Evolutionary conservation across 1,140 invertebrate species (phyloP).

Genomic region (Drosophila watanabei): DNA sequence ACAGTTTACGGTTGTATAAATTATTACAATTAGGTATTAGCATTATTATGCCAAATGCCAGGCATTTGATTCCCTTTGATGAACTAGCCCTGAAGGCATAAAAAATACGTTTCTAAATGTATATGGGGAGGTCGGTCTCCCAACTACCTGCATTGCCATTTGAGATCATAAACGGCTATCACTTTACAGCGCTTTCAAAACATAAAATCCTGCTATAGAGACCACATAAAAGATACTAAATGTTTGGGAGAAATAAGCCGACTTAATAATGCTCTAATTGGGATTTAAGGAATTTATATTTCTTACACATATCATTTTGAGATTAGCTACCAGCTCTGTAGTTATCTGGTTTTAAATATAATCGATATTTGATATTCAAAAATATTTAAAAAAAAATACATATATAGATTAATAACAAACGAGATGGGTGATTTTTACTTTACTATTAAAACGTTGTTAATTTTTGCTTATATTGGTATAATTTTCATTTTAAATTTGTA

Average conservation of each 20-base stretch:
- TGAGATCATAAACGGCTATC: conserved; percentile 79
- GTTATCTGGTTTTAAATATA: background rate
- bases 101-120: background rate
- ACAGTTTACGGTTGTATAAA: background rate
- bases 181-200: conserved; percentile 71
- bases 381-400: too few species aligned
- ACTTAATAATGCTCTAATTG: background rate
- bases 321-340: background rate
- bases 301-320: background rate
- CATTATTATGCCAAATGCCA: conserved; percentile 27
- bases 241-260: background rate
- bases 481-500: background rate
- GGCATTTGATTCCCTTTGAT: conserved; percentile 64
- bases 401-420: too few species aligned
- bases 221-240: conserved; percentile 15
- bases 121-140: background rate
- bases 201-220: conserved; percentile 40
- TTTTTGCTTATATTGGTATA: background rate
- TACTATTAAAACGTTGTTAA: background rate
- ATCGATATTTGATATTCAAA: background rate
- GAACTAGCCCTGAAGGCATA: conserved; percentile 46
- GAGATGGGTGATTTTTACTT: too few species aligned
- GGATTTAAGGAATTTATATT: background rate
- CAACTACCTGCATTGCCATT: conserved; percentile 75
- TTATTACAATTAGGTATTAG: conserved; percentile 7